A percentile compares a stretch with the other conserved stretches of the same genome.
phyloP scores from a whole-genome alignment of 1,140 invertebrate species.

The Tetramorium alpestre region DNA sequence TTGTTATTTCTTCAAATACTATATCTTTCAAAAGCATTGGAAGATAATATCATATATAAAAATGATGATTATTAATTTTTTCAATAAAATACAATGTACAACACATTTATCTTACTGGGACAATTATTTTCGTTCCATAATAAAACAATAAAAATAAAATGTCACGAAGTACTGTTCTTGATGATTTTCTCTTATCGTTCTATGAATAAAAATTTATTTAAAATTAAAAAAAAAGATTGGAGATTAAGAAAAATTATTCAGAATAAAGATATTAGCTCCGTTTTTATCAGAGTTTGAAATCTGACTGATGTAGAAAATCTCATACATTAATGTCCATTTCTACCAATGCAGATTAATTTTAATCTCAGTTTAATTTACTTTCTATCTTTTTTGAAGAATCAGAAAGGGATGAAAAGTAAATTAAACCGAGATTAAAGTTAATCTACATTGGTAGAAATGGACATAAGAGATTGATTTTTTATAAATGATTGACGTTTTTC shows the following conservation, averaged over 20 bases:
- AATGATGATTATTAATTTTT: background rate
- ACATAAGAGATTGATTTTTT: background rate
- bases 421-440: too few species aligned
- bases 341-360: too few species aligned
- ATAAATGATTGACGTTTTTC: background rate
- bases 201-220: background rate
- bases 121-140: background rate
- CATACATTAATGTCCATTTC: background rate
- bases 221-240: slow-evolving; percentile 43
- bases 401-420: too few species aligned
- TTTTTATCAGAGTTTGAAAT: background rate
- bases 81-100: background rate
- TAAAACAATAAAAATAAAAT: slow-evolving; percentile 7
- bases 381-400: too few species aligned
- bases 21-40: background rate
- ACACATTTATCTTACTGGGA: background rate
- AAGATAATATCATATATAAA: background rate
- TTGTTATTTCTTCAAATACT: background rate
- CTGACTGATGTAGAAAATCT: background rate
- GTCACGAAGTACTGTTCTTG: background rate
- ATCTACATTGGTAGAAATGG: too few species aligned
- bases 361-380: too few species aligned
- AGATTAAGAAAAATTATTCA: slow-evolving; percentile 39
- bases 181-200: background rate
- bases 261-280: background rate